Conservation (phyloP, 2,113 vertebrate species). For the Hirundichthys speculiger region DNA sequence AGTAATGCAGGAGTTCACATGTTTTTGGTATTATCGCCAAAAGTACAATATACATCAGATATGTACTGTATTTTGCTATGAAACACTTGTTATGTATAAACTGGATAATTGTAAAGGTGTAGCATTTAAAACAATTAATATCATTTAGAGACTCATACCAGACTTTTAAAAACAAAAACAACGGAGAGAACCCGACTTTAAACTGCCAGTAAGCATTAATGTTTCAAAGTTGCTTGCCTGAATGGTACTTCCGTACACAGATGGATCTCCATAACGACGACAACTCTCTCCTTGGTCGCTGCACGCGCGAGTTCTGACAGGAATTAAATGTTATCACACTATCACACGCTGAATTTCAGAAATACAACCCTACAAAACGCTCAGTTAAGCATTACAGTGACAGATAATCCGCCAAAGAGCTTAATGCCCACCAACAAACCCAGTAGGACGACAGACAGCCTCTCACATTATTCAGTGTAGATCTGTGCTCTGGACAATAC, state of each 20-base stretch:
- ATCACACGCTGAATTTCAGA: not conserved
- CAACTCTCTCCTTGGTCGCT: conserved; percentile 14
- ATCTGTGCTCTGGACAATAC: no score
- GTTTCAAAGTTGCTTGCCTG: conserved; percentile 32
- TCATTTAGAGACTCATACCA: conserved; percentile 20
- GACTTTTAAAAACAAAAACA: not conserved
- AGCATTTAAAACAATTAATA: no score
- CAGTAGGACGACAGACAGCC: conserved; percentile 41
- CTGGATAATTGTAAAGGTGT: no score
- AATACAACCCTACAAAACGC: conserved; percentile 7
- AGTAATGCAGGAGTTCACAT: no score
- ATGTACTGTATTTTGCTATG: no score
- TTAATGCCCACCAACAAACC: conserved; percentile 54
- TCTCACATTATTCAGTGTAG: conserved; percentile 7
- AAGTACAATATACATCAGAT: no score
- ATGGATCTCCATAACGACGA: conserved; percentile 63
- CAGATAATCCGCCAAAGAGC: conserved; percentile 51
- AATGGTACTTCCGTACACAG: conserved; percentile 63
- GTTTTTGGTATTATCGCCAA: no score
- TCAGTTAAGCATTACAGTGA: conserved; percentile 22
- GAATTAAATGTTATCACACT: not conserved
- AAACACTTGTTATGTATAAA: no score
- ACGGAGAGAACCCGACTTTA: not conserved
- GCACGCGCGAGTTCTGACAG: not conserved
- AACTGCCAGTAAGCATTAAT: conserved; percentile 24